Evolutionary conservation across 2,888 invertebrate genomes (phyloP).

Genomic region (Himalopsyche anomala): DNA sequence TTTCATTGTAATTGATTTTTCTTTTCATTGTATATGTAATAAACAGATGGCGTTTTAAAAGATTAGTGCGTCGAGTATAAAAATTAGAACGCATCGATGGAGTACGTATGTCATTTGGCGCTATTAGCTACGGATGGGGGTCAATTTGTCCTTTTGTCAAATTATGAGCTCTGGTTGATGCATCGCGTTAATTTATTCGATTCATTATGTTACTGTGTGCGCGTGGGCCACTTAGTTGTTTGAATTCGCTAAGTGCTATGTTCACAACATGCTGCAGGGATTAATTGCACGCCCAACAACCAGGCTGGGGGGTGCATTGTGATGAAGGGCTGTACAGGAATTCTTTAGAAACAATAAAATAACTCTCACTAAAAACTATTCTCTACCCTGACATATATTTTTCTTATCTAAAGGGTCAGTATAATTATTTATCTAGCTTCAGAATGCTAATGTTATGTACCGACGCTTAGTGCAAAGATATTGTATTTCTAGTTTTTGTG

Average conservation of each 20-base stretch:
- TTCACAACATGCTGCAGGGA: conserved; percentile 59
- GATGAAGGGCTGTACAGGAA: neutral
- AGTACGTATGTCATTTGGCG: neutral
- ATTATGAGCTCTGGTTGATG: neutral
- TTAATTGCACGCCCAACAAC: conserved; percentile 56
- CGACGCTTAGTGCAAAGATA: no score
- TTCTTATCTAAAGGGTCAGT: no score
- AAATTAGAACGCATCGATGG: neutral
- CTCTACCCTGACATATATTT: no score
- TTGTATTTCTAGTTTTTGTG: no score
- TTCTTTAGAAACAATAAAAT: neutral
- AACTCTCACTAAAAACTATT: no score
- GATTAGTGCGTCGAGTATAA: neutral
- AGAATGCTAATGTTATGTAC: no score
- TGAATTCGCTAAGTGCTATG: conserved; percentile 61
- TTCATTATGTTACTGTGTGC: conserved; percentile 59
- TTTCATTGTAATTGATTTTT: no score
- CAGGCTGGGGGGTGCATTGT: conserved; percentile 8
- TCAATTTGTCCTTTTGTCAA: neutral
- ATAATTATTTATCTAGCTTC: no score
- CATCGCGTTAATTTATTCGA: conserved; percentile 56
- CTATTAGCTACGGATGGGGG: neutral
- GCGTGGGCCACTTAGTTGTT: conserved; percentile 62
- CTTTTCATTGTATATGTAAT: neutral
- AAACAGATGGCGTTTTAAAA: neutral